A percentile compares a stretch with the other conserved stretches of the same genome.
Evolutionary conservation across 2,113 vertebrate species (phyloP).

Genomic region (Chascanopsetta lugubris): DNA sequence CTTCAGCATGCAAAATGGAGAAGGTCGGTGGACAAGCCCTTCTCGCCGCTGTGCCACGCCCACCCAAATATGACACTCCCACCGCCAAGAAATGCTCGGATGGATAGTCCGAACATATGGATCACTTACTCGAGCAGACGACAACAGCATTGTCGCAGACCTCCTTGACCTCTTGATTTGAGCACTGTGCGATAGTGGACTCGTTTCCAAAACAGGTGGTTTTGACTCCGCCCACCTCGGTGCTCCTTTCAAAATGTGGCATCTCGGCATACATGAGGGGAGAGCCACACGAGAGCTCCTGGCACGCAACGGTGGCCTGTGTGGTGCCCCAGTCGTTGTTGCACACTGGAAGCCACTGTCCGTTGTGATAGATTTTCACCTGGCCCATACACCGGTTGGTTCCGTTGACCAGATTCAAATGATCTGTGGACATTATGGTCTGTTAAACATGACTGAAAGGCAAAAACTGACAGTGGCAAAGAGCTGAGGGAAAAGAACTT

Average conservation of each 20-base stretch:
- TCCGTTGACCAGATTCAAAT: slow-evolving; percentile 53
- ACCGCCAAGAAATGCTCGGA: too few relatives aligned
- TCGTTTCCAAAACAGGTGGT: slow-evolving; percentile 65
- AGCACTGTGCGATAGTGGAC: slow-evolving; percentile 56
- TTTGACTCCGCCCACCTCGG: slow-evolving; percentile 16
- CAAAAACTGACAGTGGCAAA: too few relatives aligned
- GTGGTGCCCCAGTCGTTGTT: slow-evolving; percentile 27
- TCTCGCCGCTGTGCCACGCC: too few relatives aligned
- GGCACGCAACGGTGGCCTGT: slow-evolving; percentile 40
- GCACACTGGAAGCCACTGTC: slow-evolving; percentile 59
- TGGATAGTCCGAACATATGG: neutral
- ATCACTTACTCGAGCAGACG: slow-evolving; percentile 56
- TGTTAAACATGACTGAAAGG: neutral
- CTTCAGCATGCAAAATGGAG: too few relatives aligned
- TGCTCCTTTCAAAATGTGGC: slow-evolving; percentile 24
- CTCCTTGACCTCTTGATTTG: slow-evolving; percentile 20
- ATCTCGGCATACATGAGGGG: neutral
- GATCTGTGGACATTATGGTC: slow-evolving; percentile 35
- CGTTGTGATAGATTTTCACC: slow-evolving; percentile 39
- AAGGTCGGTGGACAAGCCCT: too few relatives aligned
- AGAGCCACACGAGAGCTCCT: slow-evolving; percentile 55
- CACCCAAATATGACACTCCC: too few relatives aligned
- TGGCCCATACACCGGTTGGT: slow-evolving; percentile 61
- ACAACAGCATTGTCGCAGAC: slow-evolving; percentile 48
- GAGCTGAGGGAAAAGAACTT: too few relatives aligned